A percentile compares a stretch with the other conserved stretches of the same genome.
These are phyloP conservation scores for Neocloeon triangulifer DNA, from an alignment of 1,140 invertebrate genomes.

Conservation along the genomic window DNA sequence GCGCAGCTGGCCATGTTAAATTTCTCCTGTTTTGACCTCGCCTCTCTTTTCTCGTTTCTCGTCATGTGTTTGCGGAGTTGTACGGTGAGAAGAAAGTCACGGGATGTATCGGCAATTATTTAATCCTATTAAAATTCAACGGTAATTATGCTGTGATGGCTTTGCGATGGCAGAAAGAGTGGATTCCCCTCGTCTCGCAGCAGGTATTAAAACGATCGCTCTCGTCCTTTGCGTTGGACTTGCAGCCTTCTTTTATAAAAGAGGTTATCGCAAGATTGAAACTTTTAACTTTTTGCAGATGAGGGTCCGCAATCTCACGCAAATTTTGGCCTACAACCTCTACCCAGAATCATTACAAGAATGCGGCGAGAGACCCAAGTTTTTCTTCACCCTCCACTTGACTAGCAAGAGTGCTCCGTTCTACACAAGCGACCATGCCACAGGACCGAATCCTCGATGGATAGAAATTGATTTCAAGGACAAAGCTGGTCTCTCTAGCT, in stretches of 20 bases:
- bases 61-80: no score
- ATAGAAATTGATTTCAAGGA: conserved; percentile 30
- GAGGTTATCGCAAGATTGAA: not conserved
- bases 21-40: no score
- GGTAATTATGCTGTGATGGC: conserved; percentile 10
- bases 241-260: not conserved
- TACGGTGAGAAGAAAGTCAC: no score
- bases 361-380: conserved; percentile 10
- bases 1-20: no score
- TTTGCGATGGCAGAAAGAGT: conserved; percentile 12
- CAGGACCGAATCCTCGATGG: conserved; percentile 51
- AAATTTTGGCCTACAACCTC: conserved; percentile 3
- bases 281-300: not conserved
- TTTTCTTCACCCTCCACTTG: conserved; percentile 50
- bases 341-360: not conserved
- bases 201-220: conserved; percentile 9
- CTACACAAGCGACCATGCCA: conserved; percentile 63
- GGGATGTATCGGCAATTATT: not conserved
- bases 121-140: conserved; percentile 4
- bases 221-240: not conserved
- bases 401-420: conserved; percentile 61
- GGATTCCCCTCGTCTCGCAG: conserved; percentile 12
- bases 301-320: not conserved
- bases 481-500: conserved; percentile 16
- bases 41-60: no score